Base-by-base conservation (phyloP, 2,888 invertebrate species). In the Coecobrya sp. region DNA sequence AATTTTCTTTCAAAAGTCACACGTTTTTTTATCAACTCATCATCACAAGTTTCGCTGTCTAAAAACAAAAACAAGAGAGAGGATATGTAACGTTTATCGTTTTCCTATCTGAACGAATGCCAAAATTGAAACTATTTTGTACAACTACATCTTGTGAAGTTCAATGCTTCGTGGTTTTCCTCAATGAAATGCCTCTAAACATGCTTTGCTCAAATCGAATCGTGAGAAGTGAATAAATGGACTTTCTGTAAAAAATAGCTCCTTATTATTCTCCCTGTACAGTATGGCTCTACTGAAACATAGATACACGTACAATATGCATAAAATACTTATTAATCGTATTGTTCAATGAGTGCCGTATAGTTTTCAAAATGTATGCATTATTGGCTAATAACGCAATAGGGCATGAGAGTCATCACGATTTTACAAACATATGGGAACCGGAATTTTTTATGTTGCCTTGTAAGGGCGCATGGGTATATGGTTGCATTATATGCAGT, bases 161-260 rank as follows among this genome's bases (percentile, higher is more conserved):
- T 88, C 88, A 88, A 88, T 88, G 88, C 79, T 88, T 88, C 45
- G 59, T 84, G 52, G 27, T 25, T 59, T 81, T 88, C 79, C 79
- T 88, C 70, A 86, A 70, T 86, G 86, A 70, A 86, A 81, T n/a
- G 30, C 8, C 19, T 19, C 7, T n/a, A 65, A 68, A 68, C 59
- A 30, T 84, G 36, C 22, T 30, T 27, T 70, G 49, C 30, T 73
- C 30, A 45, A n/a, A 3, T 25, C 30, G 13, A 85, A 42, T 88
- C 88, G 88, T 88, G 88, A 79, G 88, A 88, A 81, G 81, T 19
- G 59, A 88, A 81, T 81, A 59, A 88, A 81, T 88, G 76, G 30
- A 81, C 81, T 88, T 88, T 88, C 88, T 79, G 88, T 30, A 81
- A 25, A 42, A 73, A 65, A 65, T 65, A 25, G 22, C 19, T 81